These are phyloP conservation scores for Drosophila arizonae DNA, from an alignment of 1,140 invertebrate genomes.

Conservation along the genomic window DNA sequence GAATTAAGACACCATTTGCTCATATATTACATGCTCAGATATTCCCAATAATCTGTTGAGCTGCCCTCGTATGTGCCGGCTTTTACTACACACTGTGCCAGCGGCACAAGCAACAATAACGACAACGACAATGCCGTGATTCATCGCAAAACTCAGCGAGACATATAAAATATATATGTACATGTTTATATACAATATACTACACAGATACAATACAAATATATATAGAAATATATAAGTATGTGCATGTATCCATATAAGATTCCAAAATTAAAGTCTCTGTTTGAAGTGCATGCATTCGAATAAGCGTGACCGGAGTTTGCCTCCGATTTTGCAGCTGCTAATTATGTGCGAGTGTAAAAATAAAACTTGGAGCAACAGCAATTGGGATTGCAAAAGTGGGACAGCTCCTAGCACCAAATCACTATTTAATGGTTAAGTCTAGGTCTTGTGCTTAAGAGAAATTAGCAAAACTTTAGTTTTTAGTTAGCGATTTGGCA, in stretches of 20 bases:
- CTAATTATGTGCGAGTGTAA: not conserved
- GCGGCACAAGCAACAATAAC: constrained; percentile 5
- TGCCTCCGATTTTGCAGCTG: constrained; percentile 4
- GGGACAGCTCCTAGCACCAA: too few species aligned
- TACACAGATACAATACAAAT: not conserved
- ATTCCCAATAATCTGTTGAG: not conserved
- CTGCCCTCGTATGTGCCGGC: constrained; percentile 20
- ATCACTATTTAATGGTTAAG: too few species aligned
- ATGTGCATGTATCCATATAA: constrained; percentile 2
- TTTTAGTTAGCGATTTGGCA: too few species aligned
- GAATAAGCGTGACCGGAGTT: constrained; percentile 21
- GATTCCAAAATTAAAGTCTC: constrained; percentile 25
- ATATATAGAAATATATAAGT: not conserved
- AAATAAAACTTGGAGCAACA: not conserved
- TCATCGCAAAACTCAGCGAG: constrained; percentile 25
- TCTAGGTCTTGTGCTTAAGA: too few species aligned
- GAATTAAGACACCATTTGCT: too few species aligned
- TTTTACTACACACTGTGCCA: constrained; percentile 13
- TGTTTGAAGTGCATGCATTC: constrained; percentile 23
- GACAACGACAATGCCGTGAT: constrained; percentile 32
- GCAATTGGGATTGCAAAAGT: too few species aligned
- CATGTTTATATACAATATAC: not conserved
- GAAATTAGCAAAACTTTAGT: too few species aligned
- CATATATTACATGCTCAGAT: too few species aligned
- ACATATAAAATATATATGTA: constrained; percentile 3